Evolutionary conservation across 1,140 invertebrate species (phyloP).

Genomic region (Brachionus calyciflorus): DNA sequence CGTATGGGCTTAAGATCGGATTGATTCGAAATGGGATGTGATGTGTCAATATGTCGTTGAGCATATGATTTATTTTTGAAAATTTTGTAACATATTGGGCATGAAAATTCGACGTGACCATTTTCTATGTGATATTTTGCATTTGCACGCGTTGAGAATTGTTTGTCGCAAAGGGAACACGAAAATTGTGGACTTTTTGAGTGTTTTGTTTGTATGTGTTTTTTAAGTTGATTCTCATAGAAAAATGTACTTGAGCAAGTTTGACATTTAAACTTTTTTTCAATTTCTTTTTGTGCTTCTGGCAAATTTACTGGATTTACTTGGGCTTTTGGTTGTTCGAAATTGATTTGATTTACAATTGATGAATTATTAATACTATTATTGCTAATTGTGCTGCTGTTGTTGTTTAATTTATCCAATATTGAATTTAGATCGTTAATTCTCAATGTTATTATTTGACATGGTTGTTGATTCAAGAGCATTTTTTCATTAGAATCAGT

Average conservation of each 20-base stretch:
- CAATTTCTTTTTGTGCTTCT: background rate
- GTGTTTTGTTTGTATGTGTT: conserved; percentile 10
- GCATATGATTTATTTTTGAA: conserved; percentile 41
- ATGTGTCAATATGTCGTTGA: conserved; percentile 14
- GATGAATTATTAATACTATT: too few relatives aligned
- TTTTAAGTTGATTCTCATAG: background rate
- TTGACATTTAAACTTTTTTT: background rate
- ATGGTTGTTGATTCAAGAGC: background rate
- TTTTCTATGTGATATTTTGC: conserved; percentile 18
- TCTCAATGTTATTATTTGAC: conserved; percentile 19
- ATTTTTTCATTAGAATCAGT: background rate
- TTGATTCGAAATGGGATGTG: background rate
- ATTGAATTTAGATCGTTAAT: conserved; percentile 28
- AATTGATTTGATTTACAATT: background rate
- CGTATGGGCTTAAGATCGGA: background rate
- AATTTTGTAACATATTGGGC: conserved; percentile 12
- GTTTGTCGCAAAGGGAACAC: conserved; percentile 1
- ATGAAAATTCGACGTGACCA: conserved; percentile 13
- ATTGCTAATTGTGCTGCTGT: too few relatives aligned
- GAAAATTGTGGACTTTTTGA: background rate
- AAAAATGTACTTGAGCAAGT: conserved; percentile 1
- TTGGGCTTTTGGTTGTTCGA: background rate
- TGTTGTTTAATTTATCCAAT: background rate
- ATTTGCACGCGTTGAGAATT: background rate
- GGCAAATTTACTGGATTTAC: too few relatives aligned